Percentiles rank a stretch among this genome's conserved stretches.
Evolutionary conservation across 1,140 invertebrate genomes (phyloP).

Genomic region (Carposina sasakii): DNA sequence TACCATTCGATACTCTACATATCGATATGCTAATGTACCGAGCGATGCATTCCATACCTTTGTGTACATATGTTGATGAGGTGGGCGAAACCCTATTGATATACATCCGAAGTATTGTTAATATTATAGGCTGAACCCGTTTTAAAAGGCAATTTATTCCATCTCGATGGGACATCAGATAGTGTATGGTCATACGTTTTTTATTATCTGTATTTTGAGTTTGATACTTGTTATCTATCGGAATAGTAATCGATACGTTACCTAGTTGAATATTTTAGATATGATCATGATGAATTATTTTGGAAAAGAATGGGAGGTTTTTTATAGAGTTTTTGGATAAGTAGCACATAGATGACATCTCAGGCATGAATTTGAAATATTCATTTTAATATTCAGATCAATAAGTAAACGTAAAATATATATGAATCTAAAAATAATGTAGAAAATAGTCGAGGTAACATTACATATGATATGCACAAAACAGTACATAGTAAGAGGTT

Average conservation of each 20-base stretch:
- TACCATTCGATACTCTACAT: conserved; percentile 45
- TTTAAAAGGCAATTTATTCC: conserved; percentile 65
- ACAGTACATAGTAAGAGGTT: no score
- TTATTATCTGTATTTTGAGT: conserved; percentile 14
- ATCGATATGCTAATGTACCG: conserved; percentile 62
- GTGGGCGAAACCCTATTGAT: conserved; percentile 67
- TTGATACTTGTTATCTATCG: conserved; percentile 17
- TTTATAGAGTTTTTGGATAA: no score
- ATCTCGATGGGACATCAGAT: conserved; percentile 44
- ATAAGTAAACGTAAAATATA: conserved; percentile 1
- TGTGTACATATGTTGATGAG: conserved; percentile 68
- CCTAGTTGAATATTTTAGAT: no score
- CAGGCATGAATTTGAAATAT: no score
- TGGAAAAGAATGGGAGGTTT: no score
- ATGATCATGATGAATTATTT: conserved; percentile 7
- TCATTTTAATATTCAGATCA: no score
- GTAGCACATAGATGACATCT: no score
- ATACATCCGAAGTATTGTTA: conserved; percentile 61
- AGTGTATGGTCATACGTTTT: conserved; percentile 33
- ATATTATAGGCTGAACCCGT: conserved; percentile 50
- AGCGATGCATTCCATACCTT: conserved; percentile 58
- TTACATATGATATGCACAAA: no score
- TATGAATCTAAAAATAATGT: conserved; percentile 8
- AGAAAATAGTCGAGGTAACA: no score
- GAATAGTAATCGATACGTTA: conserved; percentile 14